Conservation (phyloP, 35 echinoderm and acorn worm species). For the Acanthaster planci region DNA sequence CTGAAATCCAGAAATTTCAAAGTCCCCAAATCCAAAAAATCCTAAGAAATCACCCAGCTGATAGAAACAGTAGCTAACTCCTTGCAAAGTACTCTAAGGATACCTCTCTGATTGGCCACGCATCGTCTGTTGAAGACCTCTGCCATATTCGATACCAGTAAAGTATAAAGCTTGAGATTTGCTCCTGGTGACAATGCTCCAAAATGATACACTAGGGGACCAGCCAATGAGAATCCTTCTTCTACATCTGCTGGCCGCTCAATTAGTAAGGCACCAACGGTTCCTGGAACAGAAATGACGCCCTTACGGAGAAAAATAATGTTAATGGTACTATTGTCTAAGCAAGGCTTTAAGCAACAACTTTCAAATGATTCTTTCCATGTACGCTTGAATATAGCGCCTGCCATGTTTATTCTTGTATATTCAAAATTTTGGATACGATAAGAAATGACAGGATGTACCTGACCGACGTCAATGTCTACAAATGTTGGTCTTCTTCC, state of each 20-base stretch:
- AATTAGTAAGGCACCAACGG: conserved; percentile 83
- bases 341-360: too few species aligned
- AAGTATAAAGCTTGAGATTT: conserved; percentile 92
- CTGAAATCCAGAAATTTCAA: too few species aligned
- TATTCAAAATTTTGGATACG: too few species aligned
- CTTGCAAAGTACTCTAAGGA: too few species aligned
- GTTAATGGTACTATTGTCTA: too few species aligned
- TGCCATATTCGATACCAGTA: conserved; percentile 77
- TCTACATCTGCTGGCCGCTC: conserved; percentile 94
- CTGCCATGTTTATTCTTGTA: too few species aligned
- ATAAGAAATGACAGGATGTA: conserved; percentile 19
- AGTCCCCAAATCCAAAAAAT: too few species aligned
- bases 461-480: conserved; percentile 95
- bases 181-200: conserved; percentile 64
- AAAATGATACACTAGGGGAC: conserved; percentile 93
- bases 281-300: conserved; percentile 87
- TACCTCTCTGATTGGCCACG: conserved; percentile 78
- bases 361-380: too few species aligned
- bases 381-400: too few species aligned
- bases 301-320: conserved; percentile 60
- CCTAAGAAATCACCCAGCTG: too few species aligned
- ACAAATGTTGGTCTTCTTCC: conserved; percentile 91
- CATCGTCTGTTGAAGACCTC: conserved; percentile 80
- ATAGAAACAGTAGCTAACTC: too few species aligned
- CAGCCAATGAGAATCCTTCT: conserved; percentile 84